Conservation (phyloP, 2,797 vertebrate species). For the Salarias fasciatus region DNA sequence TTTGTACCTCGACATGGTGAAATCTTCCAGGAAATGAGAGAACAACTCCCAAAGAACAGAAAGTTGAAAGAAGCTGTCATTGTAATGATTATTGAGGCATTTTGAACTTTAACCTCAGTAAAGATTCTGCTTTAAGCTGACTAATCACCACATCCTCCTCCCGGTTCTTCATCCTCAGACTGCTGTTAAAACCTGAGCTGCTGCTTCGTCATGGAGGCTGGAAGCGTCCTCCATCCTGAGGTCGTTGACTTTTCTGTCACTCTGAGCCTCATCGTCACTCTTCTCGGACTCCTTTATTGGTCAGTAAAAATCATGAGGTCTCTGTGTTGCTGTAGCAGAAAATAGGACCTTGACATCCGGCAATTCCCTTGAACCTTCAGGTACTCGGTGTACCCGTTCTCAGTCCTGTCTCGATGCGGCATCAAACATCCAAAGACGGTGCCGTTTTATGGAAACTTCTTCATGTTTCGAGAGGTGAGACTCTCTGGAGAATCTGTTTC, state of each 20-base stretch:
- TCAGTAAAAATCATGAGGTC: slow-evolving; percentile 51
- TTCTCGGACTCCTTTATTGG: slow-evolving; percentile 80
- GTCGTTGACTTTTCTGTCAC: slow-evolving; percentile 60
- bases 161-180: slow-evolving; percentile 5
- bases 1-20: too few relatives aligned
- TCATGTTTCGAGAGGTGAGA: slow-evolving; percentile 89
- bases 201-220: slow-evolving; percentile 57
- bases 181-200: neutral
- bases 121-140: neutral
- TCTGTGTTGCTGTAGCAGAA: slow-evolving; percentile 2
- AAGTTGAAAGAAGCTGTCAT: too few relatives aligned
- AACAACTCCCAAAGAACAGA: too few relatives aligned
- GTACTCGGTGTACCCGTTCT: slow-evolving; percentile 89
- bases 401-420: slow-evolving; percentile 84
- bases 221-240: slow-evolving; percentile 50
- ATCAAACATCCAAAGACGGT: slow-evolving; percentile 89
- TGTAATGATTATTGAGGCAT: too few relatives aligned
- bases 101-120: too few relatives aligned
- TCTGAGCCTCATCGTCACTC: slow-evolving; percentile 74
- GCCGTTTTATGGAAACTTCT: slow-evolving; percentile 92
- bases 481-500: neutral
- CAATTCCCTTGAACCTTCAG: slow-evolving; percentile 65
- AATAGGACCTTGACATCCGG: neutral
- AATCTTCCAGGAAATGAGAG: too few relatives aligned
- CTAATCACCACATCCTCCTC: too few relatives aligned